A percentile compares a stretch with the other conserved stretches of the same genome.
Conservation (phyloP, 1,140 invertebrate genomes). For the Geopemphigus sp. region DNA sequence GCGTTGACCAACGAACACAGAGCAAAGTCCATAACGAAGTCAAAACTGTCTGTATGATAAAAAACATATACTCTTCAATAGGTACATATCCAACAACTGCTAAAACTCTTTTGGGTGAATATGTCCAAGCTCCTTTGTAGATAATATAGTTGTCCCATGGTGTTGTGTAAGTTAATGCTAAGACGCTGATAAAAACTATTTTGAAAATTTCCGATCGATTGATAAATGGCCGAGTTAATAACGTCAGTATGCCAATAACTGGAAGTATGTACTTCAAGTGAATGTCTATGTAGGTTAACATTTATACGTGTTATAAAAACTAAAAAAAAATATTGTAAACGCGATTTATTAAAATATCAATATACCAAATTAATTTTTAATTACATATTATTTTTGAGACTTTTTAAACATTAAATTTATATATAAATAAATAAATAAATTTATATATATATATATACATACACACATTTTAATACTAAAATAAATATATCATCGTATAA, state of each 20-base stretch:
- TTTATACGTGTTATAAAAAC: background rate
- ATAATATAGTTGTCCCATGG: slow-evolving; percentile 20
- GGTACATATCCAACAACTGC: background rate
- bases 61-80: slow-evolving; percentile 28
- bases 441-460: too few relatives aligned
- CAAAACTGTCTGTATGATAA: background rate
- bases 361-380: too few relatives aligned
- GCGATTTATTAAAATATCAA: background rate
- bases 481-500: too few relatives aligned
- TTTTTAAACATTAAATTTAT: too few relatives aligned
- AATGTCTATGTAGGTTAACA: background rate
- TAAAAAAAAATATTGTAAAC: background rate
- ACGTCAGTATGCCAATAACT: background rate
- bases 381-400: too few relatives aligned
- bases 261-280: background rate
- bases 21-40: slow-evolving; percentile 7
- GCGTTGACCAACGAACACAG: slow-evolving; percentile 13
- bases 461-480: too few relatives aligned
- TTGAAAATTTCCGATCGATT: slow-evolving; percentile 9
- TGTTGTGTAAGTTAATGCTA: background rate
- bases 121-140: background rate
- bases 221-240: background rate
- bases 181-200: background rate
- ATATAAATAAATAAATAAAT: too few relatives aligned
- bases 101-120: background rate